phyloP scores from a whole-genome alignment of 30 jellyfish, hydroid and myxozoan species.

The Aurelia aurita region DNA sequence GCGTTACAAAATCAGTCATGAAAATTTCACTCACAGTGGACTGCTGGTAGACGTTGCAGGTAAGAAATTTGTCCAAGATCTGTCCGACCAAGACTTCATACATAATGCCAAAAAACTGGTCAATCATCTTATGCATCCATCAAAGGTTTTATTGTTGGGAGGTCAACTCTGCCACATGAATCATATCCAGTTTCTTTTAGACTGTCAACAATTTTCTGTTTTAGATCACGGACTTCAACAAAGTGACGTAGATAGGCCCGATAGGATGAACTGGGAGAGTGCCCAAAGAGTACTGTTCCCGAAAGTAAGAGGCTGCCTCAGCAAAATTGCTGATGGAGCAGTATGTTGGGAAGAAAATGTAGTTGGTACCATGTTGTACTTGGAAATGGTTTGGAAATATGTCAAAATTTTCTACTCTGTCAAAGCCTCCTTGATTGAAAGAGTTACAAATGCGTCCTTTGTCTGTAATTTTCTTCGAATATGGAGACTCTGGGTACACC shows the following conservation, averaged over 20 bases:
- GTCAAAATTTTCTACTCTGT: constrained; percentile 38
- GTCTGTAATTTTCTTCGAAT: constrained; percentile 14
- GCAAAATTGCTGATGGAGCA: constrained; percentile 27
- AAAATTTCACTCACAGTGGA: constrained; percentile 23
- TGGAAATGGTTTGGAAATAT: constrained; percentile 28
- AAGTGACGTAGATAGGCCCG: constrained; percentile 28
- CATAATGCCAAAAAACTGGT: constrained; percentile 34
- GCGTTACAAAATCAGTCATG: constrained; percentile 21
- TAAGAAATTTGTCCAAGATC: neutral
- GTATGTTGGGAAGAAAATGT: constrained; percentile 29
- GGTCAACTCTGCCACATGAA: constrained; percentile 25
- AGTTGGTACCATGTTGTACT: neutral
- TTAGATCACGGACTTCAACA: constrained; percentile 27
- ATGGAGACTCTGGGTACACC: constrained; percentile 52
- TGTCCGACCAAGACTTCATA: constrained; percentile 55
- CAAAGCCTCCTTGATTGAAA: neutral
- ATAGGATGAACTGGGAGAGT: constrained; percentile 63
- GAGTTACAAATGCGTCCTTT: constrained; percentile 31
- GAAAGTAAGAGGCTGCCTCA: constrained; percentile 25
- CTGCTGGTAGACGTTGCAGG: neutral
- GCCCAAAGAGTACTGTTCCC: constrained; percentile 43
- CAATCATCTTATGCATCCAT: constrained; percentile 48
- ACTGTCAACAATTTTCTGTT: neutral
- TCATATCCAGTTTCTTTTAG: constrained; percentile 26
- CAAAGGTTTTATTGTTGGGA: constrained; percentile 26